A percentile compares a stretch with the other conserved stretches of the same genome.
Evolutionary conservation across 2,797 vertebrate genomes (phyloP).

Genomic region (Falco naumanni): DNA sequence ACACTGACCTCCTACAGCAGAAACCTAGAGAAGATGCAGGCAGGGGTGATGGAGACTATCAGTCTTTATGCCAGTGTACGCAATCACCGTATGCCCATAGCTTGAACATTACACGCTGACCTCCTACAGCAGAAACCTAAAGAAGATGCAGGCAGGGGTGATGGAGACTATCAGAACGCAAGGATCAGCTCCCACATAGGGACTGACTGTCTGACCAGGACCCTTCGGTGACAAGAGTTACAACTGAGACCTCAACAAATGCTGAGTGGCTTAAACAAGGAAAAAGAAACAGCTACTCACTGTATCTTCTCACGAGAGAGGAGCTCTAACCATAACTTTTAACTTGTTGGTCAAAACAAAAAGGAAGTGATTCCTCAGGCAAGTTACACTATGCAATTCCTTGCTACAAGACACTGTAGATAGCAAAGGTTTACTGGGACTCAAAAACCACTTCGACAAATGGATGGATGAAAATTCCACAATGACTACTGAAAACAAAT

Average conservation of each 20-base stretch:
- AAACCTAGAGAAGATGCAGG: neutral
- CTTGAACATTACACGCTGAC: neutral
- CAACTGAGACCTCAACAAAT: neutral
- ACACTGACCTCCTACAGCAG: neutral
- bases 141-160: neutral
- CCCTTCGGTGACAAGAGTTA: neutral
- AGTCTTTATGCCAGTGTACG: neutral
- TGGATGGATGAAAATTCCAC: neutral
- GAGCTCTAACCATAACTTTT: neutral
- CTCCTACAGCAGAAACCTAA: neutral
- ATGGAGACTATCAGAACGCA: neutral
- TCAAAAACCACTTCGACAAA: neutral
- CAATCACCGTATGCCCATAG: neutral
- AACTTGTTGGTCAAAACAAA: neutral
- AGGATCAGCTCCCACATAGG: neutral
- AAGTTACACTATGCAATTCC: neutral
- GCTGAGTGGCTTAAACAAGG: neutral
- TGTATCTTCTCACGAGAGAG: rapidly evolving
- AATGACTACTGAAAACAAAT: neutral
- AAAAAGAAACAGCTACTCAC: neutral
- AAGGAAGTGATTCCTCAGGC: neutral
- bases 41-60: neutral
- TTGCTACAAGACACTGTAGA: neutral
- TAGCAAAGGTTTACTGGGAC: neutral
- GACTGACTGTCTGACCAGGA: neutral